Conservation (phyloP, 2,888 invertebrate genomes). For the Galerucella calmariensis region DNA sequence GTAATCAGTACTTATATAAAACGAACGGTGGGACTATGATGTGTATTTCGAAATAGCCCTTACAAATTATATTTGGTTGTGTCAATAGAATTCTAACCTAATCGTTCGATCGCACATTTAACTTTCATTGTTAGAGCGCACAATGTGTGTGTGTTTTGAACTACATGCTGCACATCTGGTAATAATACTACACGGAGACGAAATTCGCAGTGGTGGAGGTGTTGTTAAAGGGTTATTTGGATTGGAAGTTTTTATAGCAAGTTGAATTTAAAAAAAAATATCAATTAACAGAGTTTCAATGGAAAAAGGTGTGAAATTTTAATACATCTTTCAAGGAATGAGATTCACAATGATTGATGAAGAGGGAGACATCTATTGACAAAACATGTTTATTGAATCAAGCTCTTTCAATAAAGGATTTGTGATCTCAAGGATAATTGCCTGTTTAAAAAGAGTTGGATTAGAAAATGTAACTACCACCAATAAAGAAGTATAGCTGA, state of each 20-base stretch:
- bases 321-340: too few relatives aligned
- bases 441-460: too few relatives aligned
- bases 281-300: too few relatives aligned
- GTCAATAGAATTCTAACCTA: conserved; percentile 64
- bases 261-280: too few relatives aligned
- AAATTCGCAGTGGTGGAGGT: conserved; percentile 48
- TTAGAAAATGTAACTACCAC: too few relatives aligned
- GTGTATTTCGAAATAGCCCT: conserved; percentile 57
- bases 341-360: too few relatives aligned
- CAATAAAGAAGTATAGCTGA: too few relatives aligned
- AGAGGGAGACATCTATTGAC: too few relatives aligned
- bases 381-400: too few relatives aligned
- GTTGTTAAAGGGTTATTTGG: conserved; percentile 38
- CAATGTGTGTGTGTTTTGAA: conserved; percentile 61
- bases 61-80: conserved; percentile 62
- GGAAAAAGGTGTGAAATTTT: too few relatives aligned
- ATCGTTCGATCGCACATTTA: conserved; percentile 64
- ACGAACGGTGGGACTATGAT: conserved; percentile 44
- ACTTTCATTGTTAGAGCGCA: conserved; percentile 63
- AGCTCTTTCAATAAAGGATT: too few relatives aligned
- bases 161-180: conserved; percentile 63
- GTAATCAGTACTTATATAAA: conserved; percentile 55
- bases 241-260: background rate
- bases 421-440: too few relatives aligned
- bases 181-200: conserved; percentile 47